Base-by-base conservation (phyloP, 2,888 invertebrate species). In the Tenthredo scrophulariae region DNA sequence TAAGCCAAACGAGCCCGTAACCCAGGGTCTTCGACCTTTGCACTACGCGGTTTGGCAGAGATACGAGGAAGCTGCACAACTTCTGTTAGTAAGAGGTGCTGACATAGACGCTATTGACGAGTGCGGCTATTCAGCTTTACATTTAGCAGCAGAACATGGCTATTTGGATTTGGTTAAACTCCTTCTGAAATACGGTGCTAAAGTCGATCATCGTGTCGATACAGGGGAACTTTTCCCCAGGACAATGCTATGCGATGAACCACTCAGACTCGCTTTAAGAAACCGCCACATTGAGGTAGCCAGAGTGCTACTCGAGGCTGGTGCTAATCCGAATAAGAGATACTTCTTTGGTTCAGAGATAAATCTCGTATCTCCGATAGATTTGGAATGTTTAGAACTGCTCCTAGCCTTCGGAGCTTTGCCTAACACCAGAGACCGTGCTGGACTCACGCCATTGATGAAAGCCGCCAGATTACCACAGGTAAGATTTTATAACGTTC, bases 41-140 rank as follows among this genome's bases (percentile, higher is more conserved):
- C 98, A 98, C 94, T 98, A 98, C 94, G 98, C 98, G 0, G 97
- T 98, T 87, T 98, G 98, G 96, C 97, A 97, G 92, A 95, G 97
- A 43, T 96, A 97, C 92, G 94, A 95, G 87, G 97, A 97, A 89
- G 98, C 98, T 0, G 97, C 97, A 0, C 95, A 96, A 84, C 94
- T 98, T 84, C 94, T 98, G 79, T 94, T 98, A 67, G 97, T 97
- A 0, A 94, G 97, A 54, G 98, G 97, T 9, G 96, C 97, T 89
- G 96, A 97, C 91, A 96, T 97, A 54, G 96, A 97, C 91, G 97
- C 97, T 0, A 95, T 96, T 0, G 98, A 98, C 90, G 98, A 98
- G 91, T 97, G 98, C 89, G 98, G 98, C 0, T 98, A 98, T 93
- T 97, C 98, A 85, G 97, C 98, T 0, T 93, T 98, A 72, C 98